These are phyloP conservation scores for Cheilosia grossa DNA, from an alignment of 2,888 invertebrate species.

Conservation along the genomic window DNA sequence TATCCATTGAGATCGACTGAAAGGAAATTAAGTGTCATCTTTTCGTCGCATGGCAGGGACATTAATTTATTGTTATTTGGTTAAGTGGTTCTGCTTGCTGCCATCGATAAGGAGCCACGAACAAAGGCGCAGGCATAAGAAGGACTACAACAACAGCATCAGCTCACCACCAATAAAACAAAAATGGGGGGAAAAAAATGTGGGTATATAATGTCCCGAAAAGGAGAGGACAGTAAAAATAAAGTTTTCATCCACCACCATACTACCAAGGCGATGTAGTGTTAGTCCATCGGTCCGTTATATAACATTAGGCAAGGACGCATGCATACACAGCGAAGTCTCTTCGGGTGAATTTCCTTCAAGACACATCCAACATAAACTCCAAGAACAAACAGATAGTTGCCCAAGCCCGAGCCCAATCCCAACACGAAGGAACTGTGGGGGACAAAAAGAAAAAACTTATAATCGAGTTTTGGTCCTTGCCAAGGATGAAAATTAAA, in stretches of 20 bases:
- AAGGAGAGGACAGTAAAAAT: slow-evolving; percentile 31
- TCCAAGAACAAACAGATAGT: slow-evolving; percentile 37
- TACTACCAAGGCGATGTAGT: background rate
- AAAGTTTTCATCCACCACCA: slow-evolving; percentile 42
- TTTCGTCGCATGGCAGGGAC: slow-evolving; percentile 72
- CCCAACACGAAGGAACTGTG: background rate
- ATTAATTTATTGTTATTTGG: slow-evolving; percentile 74
- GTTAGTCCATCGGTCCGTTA: slow-evolving; percentile 51
- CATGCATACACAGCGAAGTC: slow-evolving; percentile 16
- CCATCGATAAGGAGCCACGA: slow-evolving; percentile 65
- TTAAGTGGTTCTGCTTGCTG: slow-evolving; percentile 73
- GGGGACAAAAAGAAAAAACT: slow-evolving; percentile 33
- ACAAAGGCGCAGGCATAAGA: slow-evolving; percentile 53
- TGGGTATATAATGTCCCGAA: too few relatives aligned
- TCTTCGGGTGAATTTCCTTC: slow-evolving; percentile 37
- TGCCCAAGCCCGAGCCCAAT: too few relatives aligned
- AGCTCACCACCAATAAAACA: slow-evolving; percentile 33
- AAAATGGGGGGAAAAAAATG: slow-evolving; percentile 21
- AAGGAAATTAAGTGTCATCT: slow-evolving; percentile 74
- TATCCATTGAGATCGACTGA: slow-evolving; percentile 60
- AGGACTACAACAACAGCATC: slow-evolving; percentile 43
- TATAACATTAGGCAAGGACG: slow-evolving; percentile 30
- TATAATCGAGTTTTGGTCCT: slow-evolving; percentile 70
- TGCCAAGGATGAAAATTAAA: slow-evolving; percentile 70
- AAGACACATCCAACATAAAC: slow-evolving; percentile 46